Conservation (phyloP, 2,888 invertebrate species). For the Mesorhabditis spiculigera region DNA sequence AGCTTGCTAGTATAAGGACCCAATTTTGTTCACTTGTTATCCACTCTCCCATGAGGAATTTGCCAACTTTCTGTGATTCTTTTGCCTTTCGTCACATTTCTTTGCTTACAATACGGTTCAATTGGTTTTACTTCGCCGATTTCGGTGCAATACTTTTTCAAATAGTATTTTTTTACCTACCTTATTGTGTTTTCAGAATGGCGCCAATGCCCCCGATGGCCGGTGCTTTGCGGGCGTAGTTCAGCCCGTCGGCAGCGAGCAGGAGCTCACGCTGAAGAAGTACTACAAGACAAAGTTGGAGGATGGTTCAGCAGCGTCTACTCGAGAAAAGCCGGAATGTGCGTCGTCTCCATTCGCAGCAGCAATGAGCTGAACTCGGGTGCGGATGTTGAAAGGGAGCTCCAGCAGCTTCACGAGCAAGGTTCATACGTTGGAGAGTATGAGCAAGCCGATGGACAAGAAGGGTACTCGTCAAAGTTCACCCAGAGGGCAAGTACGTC, state of each 20-base stretch:
- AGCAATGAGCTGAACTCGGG: slow-evolving; percentile 97
- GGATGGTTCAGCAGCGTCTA: slow-evolving; percentile 86
- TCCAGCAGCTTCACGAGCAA: slow-evolving; percentile 89
- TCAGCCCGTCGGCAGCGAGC: neutral
- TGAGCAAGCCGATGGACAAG: slow-evolving; percentile 99
- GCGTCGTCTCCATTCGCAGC: slow-evolving; percentile 89
- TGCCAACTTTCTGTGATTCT: too few relatives aligned
- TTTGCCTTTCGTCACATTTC: too few relatives aligned
- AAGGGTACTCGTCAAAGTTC: slow-evolving; percentile 91
- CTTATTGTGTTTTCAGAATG: neutral
- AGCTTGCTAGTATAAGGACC: too few relatives aligned
- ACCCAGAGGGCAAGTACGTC: slow-evolving; percentile 98
- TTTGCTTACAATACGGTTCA: too few relatives aligned
- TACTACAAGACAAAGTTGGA: slow-evolving; percentile 98
- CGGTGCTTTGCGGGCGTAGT: neutral
- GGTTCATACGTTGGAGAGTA: slow-evolving; percentile 99
- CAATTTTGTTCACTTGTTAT: too few relatives aligned
- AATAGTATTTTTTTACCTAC: too few relatives aligned
- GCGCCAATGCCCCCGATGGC: neutral
- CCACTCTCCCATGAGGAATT: too few relatives aligned
- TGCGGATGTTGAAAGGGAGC: slow-evolving; percentile 91
- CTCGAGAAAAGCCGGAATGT: slow-evolving; percentile 97
- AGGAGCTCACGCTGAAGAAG: slow-evolving; percentile 36
- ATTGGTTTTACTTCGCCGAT: too few relatives aligned
- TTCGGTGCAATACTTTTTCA: too few relatives aligned